phyloP scores from a whole-genome alignment of 2,797 vertebrate species.

The Chaetophractus vellerosus region DNA sequence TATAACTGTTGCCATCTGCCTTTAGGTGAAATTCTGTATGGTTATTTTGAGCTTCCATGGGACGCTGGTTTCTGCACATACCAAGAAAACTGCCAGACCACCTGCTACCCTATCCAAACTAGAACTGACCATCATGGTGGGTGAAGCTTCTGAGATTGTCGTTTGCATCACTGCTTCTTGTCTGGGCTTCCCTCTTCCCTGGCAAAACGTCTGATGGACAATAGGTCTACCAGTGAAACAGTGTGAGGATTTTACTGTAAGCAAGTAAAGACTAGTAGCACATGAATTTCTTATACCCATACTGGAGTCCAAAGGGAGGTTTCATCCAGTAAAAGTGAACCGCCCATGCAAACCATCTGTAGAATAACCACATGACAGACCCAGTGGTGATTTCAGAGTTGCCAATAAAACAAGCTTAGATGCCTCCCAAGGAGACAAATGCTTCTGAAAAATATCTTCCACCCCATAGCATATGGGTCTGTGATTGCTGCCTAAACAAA shows the following conservation, averaged over 20 bases:
- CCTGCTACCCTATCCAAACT: background rate
- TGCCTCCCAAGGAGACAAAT: constrained; percentile 85
- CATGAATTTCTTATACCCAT: constrained; percentile 85
- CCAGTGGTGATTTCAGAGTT: constrained; percentile 87
- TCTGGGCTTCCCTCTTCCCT: background rate
- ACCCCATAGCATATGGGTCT: constrained; percentile 69
- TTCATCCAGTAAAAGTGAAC: constrained; percentile 85
- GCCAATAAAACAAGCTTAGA: constrained; percentile 86
- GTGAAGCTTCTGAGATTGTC: background rate
- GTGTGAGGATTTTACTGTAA: constrained; percentile 80
- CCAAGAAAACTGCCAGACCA: background rate
- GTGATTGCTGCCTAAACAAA: constrained; percentile 79
- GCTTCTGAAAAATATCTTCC: constrained; percentile 82
- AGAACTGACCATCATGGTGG: background rate
- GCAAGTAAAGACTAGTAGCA: constrained; percentile 81
- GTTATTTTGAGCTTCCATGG: constrained; percentile 47
- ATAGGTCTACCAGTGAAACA: constrained; percentile 70
- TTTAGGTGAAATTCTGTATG: constrained; percentile 66
- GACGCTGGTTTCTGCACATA: background rate
- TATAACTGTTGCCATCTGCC: constrained; percentile 37
- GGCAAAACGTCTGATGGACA: constrained; percentile 61
- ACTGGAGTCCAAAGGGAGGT: constrained; percentile 82
- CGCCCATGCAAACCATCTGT: constrained; percentile 87
- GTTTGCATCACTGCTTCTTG: background rate
- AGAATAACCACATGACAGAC: constrained; percentile 86